Percentiles rank a stretch among this genome's conserved stretches.
These are phyloP conservation scores for Polypterus senegalus DNA, from an alignment of 2,113 vertebrate genomes.

Conservation along the genomic window DNA sequence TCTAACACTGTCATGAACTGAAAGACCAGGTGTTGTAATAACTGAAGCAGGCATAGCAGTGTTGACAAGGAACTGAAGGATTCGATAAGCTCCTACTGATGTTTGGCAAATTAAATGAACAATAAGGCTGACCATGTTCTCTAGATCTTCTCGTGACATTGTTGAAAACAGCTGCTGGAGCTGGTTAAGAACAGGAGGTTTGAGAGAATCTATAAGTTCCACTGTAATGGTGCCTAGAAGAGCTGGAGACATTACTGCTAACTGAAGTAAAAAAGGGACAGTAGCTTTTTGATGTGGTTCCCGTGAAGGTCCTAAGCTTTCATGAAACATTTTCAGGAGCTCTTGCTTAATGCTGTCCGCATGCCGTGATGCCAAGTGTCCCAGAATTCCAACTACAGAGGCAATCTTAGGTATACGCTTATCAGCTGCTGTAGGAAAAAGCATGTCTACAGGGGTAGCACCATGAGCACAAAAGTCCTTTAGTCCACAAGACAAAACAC, in stretches of 20 bases:
- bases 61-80: conserved; percentile 72
- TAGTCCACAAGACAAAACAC: conserved; percentile 80
- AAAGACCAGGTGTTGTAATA: conserved; percentile 54
- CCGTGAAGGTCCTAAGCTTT: conserved; percentile 55
- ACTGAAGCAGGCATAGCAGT: conserved; percentile 80
- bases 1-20: conserved; percentile 68
- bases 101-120: conserved; percentile 85
- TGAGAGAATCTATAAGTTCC: conserved; percentile 74
- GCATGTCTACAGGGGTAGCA: conserved; percentile 28
- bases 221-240: conserved; percentile 68
- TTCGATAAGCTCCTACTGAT: conserved; percentile 63
- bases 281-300: conserved; percentile 57
- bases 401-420: conserved; percentile 79
- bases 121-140: conserved; percentile 66
- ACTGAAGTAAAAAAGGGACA: conserved; percentile 78
- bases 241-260: conserved; percentile 75
- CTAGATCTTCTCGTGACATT: conserved; percentile 69
- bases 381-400: conserved; percentile 83
- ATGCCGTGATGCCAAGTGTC: conserved; percentile 75
- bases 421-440: conserved; percentile 42
- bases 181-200: conserved; percentile 67
- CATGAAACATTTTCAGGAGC: conserved; percentile 80
- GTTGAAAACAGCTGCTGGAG: conserved; percentile 68
- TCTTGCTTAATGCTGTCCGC: conserved; percentile 81
- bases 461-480: conserved; percentile 78